Conservation (phyloP, 2,888 invertebrate genomes). For the Antheraea assamensis region DNA sequence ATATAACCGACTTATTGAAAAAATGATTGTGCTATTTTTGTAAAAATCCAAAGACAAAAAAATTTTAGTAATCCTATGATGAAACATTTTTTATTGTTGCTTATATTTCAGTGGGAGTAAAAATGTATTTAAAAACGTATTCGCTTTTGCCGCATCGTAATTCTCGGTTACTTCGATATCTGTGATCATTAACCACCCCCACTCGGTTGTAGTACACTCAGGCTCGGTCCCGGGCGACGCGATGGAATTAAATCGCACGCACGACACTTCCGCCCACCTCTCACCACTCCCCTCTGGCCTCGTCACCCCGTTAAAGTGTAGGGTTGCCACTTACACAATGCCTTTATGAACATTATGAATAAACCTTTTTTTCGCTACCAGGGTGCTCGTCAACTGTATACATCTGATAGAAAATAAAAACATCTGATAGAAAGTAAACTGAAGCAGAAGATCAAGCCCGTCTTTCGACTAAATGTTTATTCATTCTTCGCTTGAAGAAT, state of each 20-base stretch:
- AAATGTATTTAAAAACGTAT: background rate
- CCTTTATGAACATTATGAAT: background rate
- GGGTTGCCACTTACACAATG: conserved; percentile 26
- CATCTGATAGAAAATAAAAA: background rate
- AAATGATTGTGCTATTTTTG: too few species aligned
- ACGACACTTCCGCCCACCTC: conserved; percentile 69
- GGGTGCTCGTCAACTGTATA: background rate
- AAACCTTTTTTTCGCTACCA: background rate
- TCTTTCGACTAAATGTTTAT: too few species aligned
- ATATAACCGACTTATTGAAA: too few species aligned
- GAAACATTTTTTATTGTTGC: background rate
- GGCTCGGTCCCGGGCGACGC: conserved; percentile 66
- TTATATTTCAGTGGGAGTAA: background rate
- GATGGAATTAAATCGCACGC: conserved; percentile 82
- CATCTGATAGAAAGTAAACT: background rate
- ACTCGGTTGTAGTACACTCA: conserved; percentile 31
- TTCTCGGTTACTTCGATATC: conserved; percentile 9
- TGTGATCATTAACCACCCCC: conserved; percentile 11
- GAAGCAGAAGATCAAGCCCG: background rate
- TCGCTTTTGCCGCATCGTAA: conserved; percentile 13
- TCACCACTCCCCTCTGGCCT: conserved; percentile 33
- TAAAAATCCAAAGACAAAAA: too few species aligned
- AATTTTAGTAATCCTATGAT: background rate
- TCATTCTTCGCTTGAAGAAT: too few species aligned
- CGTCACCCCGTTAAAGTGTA: conserved; percentile 38